Conservation (phyloP, 2,113 vertebrate genomes). For the Xenus cinereus region DNA sequence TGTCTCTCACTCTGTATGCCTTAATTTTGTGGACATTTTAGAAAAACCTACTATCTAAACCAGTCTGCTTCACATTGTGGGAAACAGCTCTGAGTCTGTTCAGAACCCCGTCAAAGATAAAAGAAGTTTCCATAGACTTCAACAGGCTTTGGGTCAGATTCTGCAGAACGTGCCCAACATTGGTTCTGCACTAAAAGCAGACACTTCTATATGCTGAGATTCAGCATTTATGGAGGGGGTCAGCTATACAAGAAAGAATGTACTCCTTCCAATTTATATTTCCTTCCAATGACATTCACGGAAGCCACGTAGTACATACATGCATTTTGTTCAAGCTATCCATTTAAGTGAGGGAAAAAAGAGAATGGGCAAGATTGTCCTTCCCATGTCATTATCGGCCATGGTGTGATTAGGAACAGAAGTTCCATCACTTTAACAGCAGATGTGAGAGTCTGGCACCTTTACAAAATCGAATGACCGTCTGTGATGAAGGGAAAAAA, state of each 20-base stretch:
- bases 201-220: background rate
- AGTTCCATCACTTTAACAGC: background rate
- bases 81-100: background rate
- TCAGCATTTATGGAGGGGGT: background rate
- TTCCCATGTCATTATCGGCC: background rate
- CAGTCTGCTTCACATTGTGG: background rate
- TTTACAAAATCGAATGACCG: rapidly evolving
- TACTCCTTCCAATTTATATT: background rate
- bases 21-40: background rate
- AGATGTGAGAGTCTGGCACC: background rate
- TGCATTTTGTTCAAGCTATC: background rate
- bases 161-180: background rate
- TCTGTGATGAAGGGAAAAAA: background rate
- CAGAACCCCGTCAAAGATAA: background rate
- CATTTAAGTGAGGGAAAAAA: background rate
- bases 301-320: background rate
- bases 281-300: background rate
- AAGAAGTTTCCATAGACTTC: background rate
- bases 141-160: background rate
- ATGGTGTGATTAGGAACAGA: background rate
- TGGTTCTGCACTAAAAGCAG: background rate
- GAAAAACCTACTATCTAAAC: background rate
- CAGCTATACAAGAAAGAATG: background rate
- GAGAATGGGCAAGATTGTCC: background rate
- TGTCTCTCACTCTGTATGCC: background rate